Evolutionary conservation across 2,888 invertebrate species (phyloP), one percentile per base, ranked within the genome.

Genomic region (Drosophila yooni): DNA sequence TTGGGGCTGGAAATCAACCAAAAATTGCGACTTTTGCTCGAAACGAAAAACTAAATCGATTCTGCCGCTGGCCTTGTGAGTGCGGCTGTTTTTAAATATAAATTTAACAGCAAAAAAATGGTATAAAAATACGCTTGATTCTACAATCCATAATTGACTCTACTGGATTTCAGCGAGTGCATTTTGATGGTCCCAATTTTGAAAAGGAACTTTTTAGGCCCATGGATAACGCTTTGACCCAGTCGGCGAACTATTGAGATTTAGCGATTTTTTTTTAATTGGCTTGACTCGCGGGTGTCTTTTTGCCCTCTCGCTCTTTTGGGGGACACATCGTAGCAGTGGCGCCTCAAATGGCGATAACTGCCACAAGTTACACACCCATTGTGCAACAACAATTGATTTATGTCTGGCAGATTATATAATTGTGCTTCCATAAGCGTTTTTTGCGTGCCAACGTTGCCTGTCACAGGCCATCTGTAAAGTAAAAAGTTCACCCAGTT

Each of bases 301-400:
- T 25, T 8, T 36, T 15, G 36, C 25, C 46, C 21, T 10, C 34
- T 7, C 18, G 10, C 31, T 27, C 46, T 25, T 57, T 48, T 60
- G 33, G 21, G 21, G 38, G 52, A 36, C 50, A 33, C 25, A 21
- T 38, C 36, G 40, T 7, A 34, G 53, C 43, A 43, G 46, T 46
- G 46, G 38, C 25, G 48, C 43, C 21, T 33, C 52, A 13, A 67
- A 70, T 60, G 80, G 21, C 11, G 46, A 50, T 31, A 52, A 70
- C 70, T 57, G 61, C 36, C 52, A 59, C 69, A 40, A 61, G 25
- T 21, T 18, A 46, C 25, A 27, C n/a, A 62, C 1, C 21, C 5
- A n/a, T 13, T 10, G 6, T n/a, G 27, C 27, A 5, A 38, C 21
- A 38, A 40, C 48, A 6, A 34, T 34, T 29, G 48, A 63, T 63